Percentiles rank a stretch among this genome's conserved stretches.
Conservation (phyloP, 1,140 invertebrate species). For the Drosophila rhopaloa region DNA sequence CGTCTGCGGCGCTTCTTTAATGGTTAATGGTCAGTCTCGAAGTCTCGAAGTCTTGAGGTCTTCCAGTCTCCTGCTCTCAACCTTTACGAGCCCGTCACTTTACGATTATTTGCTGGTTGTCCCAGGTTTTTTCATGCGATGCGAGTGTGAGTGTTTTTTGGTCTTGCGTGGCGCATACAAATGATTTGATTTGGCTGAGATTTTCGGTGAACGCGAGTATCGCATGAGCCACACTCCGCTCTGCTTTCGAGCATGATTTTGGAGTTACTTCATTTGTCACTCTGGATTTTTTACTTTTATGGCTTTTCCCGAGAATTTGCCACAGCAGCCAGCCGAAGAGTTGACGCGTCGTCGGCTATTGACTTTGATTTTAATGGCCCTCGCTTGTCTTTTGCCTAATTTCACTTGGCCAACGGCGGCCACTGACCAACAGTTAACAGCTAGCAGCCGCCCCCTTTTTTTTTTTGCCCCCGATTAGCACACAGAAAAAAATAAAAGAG, state of each 20-base stretch:
- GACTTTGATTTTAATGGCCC: conserved; percentile 79
- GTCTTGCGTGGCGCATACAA: conserved; percentile 78
- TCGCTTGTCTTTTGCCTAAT: conserved; percentile 64
- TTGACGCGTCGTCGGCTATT: conserved; percentile 65
- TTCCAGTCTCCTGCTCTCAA: conserved; percentile 42
- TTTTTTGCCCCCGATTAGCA: conserved; percentile 24
- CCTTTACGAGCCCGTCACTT: conserved; percentile 75
- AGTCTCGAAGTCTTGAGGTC: conserved; percentile 13
- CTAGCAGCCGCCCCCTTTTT: conserved; percentile 46
- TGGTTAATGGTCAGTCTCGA: conserved; percentile 51
- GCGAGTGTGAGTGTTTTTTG: conserved; percentile 46
- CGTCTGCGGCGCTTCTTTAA: conserved; percentile 73
- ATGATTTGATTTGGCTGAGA: conserved; percentile 79
- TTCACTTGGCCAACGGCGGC: conserved; percentile 56
- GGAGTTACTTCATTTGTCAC: conserved; percentile 82
- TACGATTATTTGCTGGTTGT: conserved; percentile 53
- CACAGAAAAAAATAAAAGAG: conserved; percentile 9
- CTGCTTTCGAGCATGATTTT: conserved; percentile 70
- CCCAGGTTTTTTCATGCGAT: conserved; percentile 4
- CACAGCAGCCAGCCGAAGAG: conserved; percentile 57
- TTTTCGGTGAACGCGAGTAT: conserved; percentile 55
- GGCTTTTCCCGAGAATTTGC: conserved; percentile 77
- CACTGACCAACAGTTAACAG: conserved; percentile 48
- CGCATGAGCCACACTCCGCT: conserved; percentile 57
- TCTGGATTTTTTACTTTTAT: conserved; percentile 69